Base-by-base conservation (phyloP, 2,888 invertebrate genomes). In the Ochropleura leucogaster region DNA sequence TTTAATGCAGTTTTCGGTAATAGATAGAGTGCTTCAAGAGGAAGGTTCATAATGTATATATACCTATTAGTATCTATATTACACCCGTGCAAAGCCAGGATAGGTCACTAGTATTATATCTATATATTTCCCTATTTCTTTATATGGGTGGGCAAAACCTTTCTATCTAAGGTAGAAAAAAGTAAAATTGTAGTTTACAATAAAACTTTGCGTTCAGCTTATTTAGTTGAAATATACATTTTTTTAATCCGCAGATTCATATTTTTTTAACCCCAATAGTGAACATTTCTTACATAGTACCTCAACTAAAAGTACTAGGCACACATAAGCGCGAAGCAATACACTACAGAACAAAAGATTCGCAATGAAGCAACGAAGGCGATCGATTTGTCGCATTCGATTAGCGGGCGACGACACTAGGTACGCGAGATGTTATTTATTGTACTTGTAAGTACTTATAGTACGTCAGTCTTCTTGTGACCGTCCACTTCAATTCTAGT, bases 371-470 rank as follows among this genome's bases (percentile, higher is more conserved):
- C 90, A 88, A 69, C 75, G 80, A 80, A 66, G 65, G 72, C 79
- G 83, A 88, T 94, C 92, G 94, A 94, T 94, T 93, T 90, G 92
- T 92, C 93, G 92, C 88, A 89, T 91, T 90, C 90, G 90, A 91
- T 92, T 91, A 90, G 89, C 90, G 90, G 89, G 90, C 91, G 90
- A 79, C 84, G 86, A 86, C 86, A 85, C 79, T 76, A 72, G 57
- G 65, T 74, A 44, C 62, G 30, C 72, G 74, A 81, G 83, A 80
- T 80, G 55, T 69, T 85, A 84, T 84, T 89, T 85, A 80, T 63
- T 75, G 60, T 79, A 60, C 20, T 14, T 79, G 59, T 40, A 40
- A 2, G 46, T 51, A 44, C 55, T 16, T 47, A 47, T 47, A 62
- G 12, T 62, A 62, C 44, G 44, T 62, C 44, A 76, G 81, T 30